Percentiles rank a stretch among this genome's conserved stretches.
phyloP scores from a whole-genome alignment of 2,888 invertebrate genomes.

The Trachelus troglodyta region DNA sequence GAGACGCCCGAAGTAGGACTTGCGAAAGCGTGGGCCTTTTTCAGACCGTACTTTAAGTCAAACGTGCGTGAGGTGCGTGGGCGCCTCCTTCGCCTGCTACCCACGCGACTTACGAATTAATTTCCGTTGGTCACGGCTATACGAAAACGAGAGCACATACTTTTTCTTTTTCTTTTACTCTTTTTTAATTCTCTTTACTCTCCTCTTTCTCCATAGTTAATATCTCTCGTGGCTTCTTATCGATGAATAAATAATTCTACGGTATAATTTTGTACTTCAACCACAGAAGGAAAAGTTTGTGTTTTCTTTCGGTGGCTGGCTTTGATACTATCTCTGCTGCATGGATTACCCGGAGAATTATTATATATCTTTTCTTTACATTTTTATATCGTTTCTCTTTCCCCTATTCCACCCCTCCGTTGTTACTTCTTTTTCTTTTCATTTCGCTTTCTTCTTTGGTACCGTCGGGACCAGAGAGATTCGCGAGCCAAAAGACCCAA shows the following conservation, averaged over 20 bases:
- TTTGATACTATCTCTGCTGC: not conserved
- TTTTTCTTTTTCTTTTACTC: not conserved
- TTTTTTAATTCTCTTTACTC: not conserved
- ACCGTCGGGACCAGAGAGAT: not conserved
- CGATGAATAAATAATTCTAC: not conserved
- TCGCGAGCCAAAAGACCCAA: not conserved
- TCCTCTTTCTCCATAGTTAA: not conserved
- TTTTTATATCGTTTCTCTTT: not conserved
- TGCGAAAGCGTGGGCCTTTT: not conserved
- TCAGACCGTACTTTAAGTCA: not conserved
- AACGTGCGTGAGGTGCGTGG: slow-evolving; percentile 5
- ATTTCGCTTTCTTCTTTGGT: not conserved
- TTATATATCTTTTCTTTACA: not conserved
- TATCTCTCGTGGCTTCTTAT: not conserved
- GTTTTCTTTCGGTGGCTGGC: not conserved
- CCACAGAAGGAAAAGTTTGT: not conserved
- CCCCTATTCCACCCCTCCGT: too few species aligned
- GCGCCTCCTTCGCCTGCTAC: not conserved
- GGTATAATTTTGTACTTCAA: not conserved
- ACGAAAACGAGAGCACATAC: not conserved
- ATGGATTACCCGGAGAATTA: not conserved
- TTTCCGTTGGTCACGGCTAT: slow-evolving; percentile 3
- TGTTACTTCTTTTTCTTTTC: not conserved
- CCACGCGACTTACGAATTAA: slow-evolving; percentile 1
- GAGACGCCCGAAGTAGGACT: not conserved